Evolutionary conservation across 1,140 invertebrate genomes (phyloP).

Genomic region (Anadara kagoshimensis): DNA sequence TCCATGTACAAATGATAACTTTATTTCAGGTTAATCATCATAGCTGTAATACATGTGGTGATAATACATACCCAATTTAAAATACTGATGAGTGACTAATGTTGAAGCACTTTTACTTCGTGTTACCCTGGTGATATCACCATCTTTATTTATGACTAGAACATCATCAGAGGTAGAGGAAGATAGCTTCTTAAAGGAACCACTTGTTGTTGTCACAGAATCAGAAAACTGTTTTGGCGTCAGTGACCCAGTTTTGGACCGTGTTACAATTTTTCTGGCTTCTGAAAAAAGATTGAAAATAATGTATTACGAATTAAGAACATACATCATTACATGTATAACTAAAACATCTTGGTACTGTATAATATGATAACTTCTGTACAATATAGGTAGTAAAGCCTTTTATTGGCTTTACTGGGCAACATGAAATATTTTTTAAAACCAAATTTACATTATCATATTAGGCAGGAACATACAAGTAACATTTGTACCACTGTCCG

Average conservation of each 20-base stretch:
- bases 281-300: constrained; percentile 45
- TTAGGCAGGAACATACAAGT: no score
- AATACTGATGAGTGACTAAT: constrained; percentile 51
- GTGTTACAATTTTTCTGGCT: constrained; percentile 77
- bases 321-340: no score
- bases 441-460: no score
- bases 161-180: constrained; percentile 61
- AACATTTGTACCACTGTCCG: no score
- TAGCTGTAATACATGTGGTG: not conserved
- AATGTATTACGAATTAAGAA: not conserved
- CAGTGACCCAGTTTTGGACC: constrained; percentile 85
- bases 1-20: no score
- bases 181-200: constrained; percentile 52
- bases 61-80: constrained; percentile 64
- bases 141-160: constrained; percentile 74
- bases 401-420: no score
- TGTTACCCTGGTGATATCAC: constrained; percentile 79
- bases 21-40: no score
- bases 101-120: constrained; percentile 82
- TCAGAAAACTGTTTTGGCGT: constrained; percentile 76
- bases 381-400: not conserved
- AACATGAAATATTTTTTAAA: no score
- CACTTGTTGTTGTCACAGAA: constrained; percentile 65
- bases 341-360: no score
- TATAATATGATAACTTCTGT: no score